Conservation (phyloP, 2,113 vertebrate species). For the Podarcis cretensis region DNA sequence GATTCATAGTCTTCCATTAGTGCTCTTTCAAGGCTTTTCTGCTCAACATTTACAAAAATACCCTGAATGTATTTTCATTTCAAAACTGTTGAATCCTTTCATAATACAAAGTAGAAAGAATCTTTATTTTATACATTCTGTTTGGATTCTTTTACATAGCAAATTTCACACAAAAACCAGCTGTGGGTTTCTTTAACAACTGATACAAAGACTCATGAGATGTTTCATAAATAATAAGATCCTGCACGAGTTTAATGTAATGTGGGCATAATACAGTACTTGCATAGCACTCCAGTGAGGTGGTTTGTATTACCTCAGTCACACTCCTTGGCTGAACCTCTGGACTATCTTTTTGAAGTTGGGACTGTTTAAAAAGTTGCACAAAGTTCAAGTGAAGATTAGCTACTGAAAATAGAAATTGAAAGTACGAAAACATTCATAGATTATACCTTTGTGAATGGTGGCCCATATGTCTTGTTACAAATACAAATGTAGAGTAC, state of each 20-base stretch:
- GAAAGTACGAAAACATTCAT: neutral
- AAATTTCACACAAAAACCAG: slow-evolving; percentile 29
- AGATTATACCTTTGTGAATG: neutral
- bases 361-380: neutral
- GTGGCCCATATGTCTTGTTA: neutral
- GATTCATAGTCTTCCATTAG: slow-evolving; percentile 35
- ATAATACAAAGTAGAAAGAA: slow-evolving; percentile 17
- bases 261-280: neutral
- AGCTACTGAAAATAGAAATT: neutral
- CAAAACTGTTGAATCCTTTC: slow-evolving; percentile 38
- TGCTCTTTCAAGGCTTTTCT: slow-evolving; percentile 34
- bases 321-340: neutral
- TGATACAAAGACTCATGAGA: slow-evolving; percentile 9
- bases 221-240: slow-evolving; percentile 12
- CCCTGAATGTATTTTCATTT: slow-evolving; percentile 34
- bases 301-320: neutral
- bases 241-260: neutral
- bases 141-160: slow-evolving; percentile 21
- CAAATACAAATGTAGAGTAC: neutral
- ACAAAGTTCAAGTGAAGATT: neutral
- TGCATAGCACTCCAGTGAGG: neutral
- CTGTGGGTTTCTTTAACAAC: neutral
- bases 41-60: slow-evolving; percentile 18
- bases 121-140: neutral
- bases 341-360: neutral